Conservation (phyloP, 2,113 vertebrate species). For the Phaetusa simplex region DNA sequence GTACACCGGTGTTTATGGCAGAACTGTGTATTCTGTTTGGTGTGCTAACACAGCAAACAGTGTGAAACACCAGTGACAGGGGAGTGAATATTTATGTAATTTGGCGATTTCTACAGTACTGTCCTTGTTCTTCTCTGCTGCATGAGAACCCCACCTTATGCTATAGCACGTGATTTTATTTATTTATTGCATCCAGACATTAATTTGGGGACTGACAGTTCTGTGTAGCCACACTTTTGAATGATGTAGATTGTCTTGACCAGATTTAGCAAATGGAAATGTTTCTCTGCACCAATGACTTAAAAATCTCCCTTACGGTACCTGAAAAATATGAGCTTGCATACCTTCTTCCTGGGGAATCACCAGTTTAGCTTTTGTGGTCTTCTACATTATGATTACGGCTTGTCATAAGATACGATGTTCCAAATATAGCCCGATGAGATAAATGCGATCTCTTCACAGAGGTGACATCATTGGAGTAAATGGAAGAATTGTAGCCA, state of each 20-base stretch:
- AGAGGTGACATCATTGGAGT: neutral
- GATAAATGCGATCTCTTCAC: neutral
- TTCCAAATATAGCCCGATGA: neutral
- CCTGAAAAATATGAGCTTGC: neutral
- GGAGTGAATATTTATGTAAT: neutral
- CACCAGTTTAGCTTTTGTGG: neutral
- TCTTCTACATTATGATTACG: neutral
- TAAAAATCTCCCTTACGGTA: neutral
- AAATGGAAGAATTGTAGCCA: neutral
- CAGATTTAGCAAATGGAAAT: neutral
- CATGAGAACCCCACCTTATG: neutral
- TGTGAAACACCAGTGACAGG: neutral
- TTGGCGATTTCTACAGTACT: neutral
- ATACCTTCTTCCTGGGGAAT: neutral
- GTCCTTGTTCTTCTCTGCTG: neutral
- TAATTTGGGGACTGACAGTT: neutral
- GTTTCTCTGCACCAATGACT: neutral
- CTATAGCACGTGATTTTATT: neutral
- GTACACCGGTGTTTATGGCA: neutral
- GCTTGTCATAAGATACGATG: neutral
- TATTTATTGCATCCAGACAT: neutral
- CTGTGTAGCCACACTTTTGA: neutral
- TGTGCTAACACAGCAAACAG: neutral
- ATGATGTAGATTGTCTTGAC: neutral
- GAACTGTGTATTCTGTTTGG: neutral